Evolutionary conservation across 2,888 invertebrate genomes (phyloP), one percentile per base, ranked within the genome.

Genomic region (Drosophila nr. fundita): DNA sequence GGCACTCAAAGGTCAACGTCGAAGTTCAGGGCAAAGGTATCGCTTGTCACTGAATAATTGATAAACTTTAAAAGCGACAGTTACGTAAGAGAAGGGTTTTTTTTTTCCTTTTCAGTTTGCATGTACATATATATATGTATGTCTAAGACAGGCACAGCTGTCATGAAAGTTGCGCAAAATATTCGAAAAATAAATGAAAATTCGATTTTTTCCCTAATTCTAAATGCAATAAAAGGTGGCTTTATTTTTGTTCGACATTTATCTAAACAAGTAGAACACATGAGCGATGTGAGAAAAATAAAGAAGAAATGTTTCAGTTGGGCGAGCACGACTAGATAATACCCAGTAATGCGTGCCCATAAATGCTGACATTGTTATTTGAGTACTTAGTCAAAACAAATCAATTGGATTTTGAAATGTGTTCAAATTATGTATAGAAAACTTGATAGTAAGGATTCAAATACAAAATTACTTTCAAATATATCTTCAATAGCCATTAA

Each of bases 1-100:
- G 48, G 29, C 55, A 65, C 66, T 69, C 54, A 78, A 86, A 88
- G 84, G 89, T 76, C 87, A 67, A 50, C 36, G 68, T 52, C 55
- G 57, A 82, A 87, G 90, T 88, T 86, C 90, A 85, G 78, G 90
- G 88, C 55, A 81, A 76, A 76, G 73, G 80, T 82, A 73, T 52
- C 52, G 40, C 52, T 15, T 76, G 76, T 70, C 73, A 68, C 70
- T 88, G 68, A 86, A 85, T 85, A 85, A 85, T 85, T 85, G 87
- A 85, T 84, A 69, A 72, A 78, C 58, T 78, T 85, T 66, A 66
- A 82, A 77, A 73, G 66, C 70, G 68, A 66, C 66, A 55, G 66
- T 50, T 63, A 58, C 21, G 50, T 64, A 54, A 48, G 34, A 24
- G 24, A 34, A 42, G 30, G 30, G 27, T n/a, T 13, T 24, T 7